Conservation (phyloP, 2,113 vertebrate species). For the Clarias magur region DNA sequence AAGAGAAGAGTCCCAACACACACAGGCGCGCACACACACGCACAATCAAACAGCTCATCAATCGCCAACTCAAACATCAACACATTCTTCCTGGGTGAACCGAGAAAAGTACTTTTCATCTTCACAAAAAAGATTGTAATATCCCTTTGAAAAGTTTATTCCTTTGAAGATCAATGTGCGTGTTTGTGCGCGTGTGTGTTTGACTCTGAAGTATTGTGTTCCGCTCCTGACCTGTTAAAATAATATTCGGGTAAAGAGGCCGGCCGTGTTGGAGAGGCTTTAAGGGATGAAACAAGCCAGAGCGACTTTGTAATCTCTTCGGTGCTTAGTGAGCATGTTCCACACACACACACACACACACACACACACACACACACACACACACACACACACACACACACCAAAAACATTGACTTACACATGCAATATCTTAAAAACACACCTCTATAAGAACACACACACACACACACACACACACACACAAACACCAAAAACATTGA, state of each 20-base stretch:
- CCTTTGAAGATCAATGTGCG: conserved; percentile 43
- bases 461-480: background rate
- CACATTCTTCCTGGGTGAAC: conserved; percentile 36
- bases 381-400: conserved; percentile 18
- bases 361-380: conserved; percentile 29
- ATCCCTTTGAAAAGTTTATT: conserved; percentile 26
- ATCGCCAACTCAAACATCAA: conserved; percentile 44
- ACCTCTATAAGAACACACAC: background rate
- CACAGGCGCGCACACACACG: background rate
- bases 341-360: conserved; percentile 33
- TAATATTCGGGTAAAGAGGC: conserved; percentile 47
- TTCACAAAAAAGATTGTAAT: conserved; percentile 20
- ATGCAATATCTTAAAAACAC: background rate
- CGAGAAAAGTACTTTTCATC: conserved; percentile 41
- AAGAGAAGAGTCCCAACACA: conserved; percentile 2
- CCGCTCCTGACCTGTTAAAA: conserved; percentile 44
- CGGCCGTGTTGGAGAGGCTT: conserved; percentile 30
- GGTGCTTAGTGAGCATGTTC: conserved; percentile 48
- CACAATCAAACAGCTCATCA: conserved; percentile 13
- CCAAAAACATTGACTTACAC: background rate
- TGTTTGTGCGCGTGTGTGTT: background rate
- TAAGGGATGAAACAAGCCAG: conserved; percentile 45
- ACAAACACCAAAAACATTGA: no score
- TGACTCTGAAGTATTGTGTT: conserved; percentile 34
- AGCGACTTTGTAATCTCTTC: conserved; percentile 48